Base-by-base conservation (phyloP, 1,140 invertebrate species). In the Bombus balteatus region DNA sequence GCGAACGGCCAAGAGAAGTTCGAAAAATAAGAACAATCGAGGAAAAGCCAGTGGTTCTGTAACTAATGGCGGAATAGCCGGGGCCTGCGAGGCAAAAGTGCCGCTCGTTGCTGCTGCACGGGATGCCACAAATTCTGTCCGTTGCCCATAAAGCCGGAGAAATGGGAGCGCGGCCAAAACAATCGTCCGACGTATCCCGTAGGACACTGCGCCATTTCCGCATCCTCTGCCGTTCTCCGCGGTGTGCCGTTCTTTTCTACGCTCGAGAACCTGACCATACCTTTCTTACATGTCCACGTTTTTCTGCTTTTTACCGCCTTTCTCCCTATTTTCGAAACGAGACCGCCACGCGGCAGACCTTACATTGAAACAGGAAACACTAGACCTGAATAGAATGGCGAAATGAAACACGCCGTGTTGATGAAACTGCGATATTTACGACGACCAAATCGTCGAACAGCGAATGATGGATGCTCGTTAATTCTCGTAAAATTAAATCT, bases 121-220 rank as follows among this genome's bases (percentile, higher is more conserved):
- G 82, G 74, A 86, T 78, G 71, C 90, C 90, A 85, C 90, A 91
- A 91, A 91, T 91, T 91, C 90, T 87, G 81, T 32, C 76, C 79
- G 66, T 71, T 88, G 75, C 86, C 90, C 85, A 91, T 91, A 91
- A 91, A 91, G 66, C 87, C 79, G 88, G 73, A 89, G 83, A 89
- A 91, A 91, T 83, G 83, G 88, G 90, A 91, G 71, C 87, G 34
- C 39, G 83, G 88, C 90, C 90, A 91, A 91, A 91, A 91, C 88
- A 91, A 91, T 91, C 90, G 90, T 57, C 41, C 83, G 78, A 88
- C 86, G 81, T 88, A 90, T 90, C 87, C 89, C 87, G 80, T 76
- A 81, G 87, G 90, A 91, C 87, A 87, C 79, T 76, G 84, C 83
- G 86, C 89, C 89, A 90, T 91, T 91, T 91, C 87, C 75, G 90